Percentiles rank a stretch among this genome's conserved stretches.
Conservation (phyloP, 1,140 invertebrate genomes). For the Eufriesea mexicana region DNA sequence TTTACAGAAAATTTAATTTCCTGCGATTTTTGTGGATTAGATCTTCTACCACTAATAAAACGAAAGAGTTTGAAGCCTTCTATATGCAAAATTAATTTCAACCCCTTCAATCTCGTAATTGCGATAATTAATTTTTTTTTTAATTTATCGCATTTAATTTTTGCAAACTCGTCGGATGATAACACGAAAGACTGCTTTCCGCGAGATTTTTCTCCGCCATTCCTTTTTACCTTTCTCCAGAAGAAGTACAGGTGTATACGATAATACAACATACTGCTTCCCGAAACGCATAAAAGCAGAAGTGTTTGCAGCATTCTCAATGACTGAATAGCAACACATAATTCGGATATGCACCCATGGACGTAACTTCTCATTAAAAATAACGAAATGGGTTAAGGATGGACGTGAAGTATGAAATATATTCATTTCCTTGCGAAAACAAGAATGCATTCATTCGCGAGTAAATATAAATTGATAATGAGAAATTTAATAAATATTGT, state of each 20-base stretch:
- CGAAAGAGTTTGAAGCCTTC: too few relatives aligned
- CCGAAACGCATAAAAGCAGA: not conserved
- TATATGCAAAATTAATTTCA: too few relatives aligned
- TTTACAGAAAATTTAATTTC: too few relatives aligned
- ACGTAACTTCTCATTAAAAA: constrained; percentile 9
- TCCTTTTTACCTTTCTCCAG: not conserved
- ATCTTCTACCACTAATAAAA: too few relatives aligned
- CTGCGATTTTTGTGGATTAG: too few relatives aligned
- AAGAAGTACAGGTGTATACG: too few relatives aligned
- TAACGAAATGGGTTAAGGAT: constrained; percentile 17
- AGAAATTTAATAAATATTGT: not conserved
- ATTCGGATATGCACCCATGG: not conserved
- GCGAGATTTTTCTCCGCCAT: too few relatives aligned
- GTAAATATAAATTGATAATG: not conserved
- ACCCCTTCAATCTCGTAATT: too few relatives aligned
- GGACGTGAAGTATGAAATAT: not conserved
- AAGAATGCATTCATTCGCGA: not conserved
- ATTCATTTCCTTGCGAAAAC: not conserved
- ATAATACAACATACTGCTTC: not conserved
- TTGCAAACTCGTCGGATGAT: too few relatives aligned
- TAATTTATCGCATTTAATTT: too few relatives aligned
- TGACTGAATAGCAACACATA: not conserved
- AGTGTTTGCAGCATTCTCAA: not conserved
- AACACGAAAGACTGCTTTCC: too few relatives aligned
- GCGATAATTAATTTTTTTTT: too few relatives aligned